phyloP scores from a whole-genome alignment of 2,888 invertebrate species.

The Eudasyphora cyanicolor region DNA sequence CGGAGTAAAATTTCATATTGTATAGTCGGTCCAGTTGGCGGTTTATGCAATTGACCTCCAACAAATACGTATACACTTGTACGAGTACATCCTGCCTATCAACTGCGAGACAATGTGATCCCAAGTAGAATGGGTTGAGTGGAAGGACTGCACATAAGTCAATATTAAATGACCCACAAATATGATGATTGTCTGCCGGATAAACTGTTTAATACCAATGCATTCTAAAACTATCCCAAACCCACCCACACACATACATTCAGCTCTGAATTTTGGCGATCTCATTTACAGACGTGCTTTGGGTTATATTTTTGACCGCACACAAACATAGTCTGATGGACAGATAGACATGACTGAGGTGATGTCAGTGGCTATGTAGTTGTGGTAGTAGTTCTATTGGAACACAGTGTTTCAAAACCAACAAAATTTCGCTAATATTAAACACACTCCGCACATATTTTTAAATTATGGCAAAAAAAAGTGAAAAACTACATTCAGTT shows the following conservation, averaged over 20 bases:
- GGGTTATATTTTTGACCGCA: not conserved
- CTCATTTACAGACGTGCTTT: not conserved
- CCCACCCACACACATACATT: not conserved
- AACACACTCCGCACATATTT: too few species aligned
- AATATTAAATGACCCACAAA: constrained; percentile 60
- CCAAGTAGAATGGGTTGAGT: too few species aligned
- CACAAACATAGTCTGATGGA: not conserved
- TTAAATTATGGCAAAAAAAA: too few species aligned
- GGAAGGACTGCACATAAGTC: too few species aligned
- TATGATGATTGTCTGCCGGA: constrained; percentile 42
- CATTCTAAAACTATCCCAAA: not conserved
- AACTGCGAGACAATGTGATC: not conserved
- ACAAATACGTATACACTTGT: too few species aligned
- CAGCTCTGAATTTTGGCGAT: not conserved
- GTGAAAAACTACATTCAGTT: too few species aligned
- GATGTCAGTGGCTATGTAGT: not conserved
- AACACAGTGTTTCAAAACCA: too few species aligned
- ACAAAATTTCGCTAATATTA: too few species aligned
- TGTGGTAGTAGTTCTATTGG: not conserved
- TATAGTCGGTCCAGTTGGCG: not conserved
- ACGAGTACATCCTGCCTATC: too few species aligned
- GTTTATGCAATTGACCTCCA: not conserved
- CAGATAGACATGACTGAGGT: not conserved
- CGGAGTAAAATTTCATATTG: not conserved
- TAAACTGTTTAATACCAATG: constrained; percentile 44